Base-by-base conservation (phyloP, 2,113 vertebrate species). In the Sphyrna mokarran region DNA sequence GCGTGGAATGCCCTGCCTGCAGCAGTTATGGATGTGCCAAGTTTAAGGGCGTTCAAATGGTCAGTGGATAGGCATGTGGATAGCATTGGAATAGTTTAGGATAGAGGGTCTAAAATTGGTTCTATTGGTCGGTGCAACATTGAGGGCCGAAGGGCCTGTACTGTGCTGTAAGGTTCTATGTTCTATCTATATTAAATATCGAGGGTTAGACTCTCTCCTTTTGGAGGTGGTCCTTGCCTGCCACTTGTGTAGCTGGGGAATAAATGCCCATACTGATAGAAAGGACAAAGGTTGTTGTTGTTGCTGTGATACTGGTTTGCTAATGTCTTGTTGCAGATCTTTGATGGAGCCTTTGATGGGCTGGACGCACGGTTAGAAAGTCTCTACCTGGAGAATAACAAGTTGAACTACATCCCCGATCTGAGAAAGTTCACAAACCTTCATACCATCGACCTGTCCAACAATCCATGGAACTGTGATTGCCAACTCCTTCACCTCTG, bases 311-410 rank as follows among this genome's bases (percentile, higher is more conserved):
- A 63, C 18, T 20, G 29, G 37, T 8, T 43, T 48, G 37, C 26
- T 43, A n/a, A 3, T 72, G 29, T 95, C 22, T 18, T 61, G 43
- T 10, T 95, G 93, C 97, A 98, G 98, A 96, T 98, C 96, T 98
- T 98, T 0, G 96, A 97, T 0, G 90, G 97, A 95, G 98, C 98
- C 96, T 98, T 99, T 70, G 94, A 96, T n/a, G 98, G 99, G 9
- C 97, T 99, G 0, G 98, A 98, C 33, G 96, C 97, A 1, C 97
- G 96, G 26, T 96, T 99, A 69, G 98, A 96, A 97, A 99, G 98
- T 96, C 98, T 99, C 8, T 97, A 98, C 95, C 96, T 99, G 96
- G 99, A 99, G 96, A 97, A 97, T 26, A 99, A 99, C 97, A 98
- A 97, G 95, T 98, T 99, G 95, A 97, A 97, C 96, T 97, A 97